phyloP scores from a whole-genome alignment of 2,888 invertebrate genomes.

The Geotrupes spiniger region DNA sequence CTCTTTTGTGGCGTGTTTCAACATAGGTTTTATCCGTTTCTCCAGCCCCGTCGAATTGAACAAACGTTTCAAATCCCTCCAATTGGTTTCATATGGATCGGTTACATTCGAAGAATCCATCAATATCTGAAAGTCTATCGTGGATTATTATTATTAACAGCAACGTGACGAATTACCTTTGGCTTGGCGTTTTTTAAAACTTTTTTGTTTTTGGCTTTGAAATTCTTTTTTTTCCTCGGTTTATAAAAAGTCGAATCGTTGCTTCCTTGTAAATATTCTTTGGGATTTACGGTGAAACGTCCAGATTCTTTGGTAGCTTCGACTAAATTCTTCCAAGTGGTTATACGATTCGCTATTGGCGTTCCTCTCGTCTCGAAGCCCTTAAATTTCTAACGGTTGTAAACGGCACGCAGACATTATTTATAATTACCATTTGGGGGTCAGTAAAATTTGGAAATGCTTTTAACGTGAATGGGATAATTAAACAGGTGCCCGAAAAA shows the following conservation, averaged over 20 bases:
- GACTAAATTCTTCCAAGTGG: conserved; percentile 81
- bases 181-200: conserved; percentile 2
- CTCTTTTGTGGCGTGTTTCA: conserved; percentile 41
- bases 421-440: conserved; percentile 69
- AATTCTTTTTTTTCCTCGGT: conserved; percentile 7
- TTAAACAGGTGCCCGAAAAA: conserved; percentile 63
- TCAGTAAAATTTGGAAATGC: conserved; percentile 79
- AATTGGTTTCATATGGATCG: conserved; percentile 13
- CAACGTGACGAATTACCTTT: conserved; percentile 9
- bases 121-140: conserved; percentile 13
- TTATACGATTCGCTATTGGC: conserved; percentile 71
- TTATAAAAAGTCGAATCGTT: conserved; percentile 11
- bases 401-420: background rate
- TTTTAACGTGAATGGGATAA: conserved; percentile 62
- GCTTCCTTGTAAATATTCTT: conserved; percentile 52
- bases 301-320: conserved; percentile 71
- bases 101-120: conserved; percentile 13
- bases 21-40: conserved; percentile 9
- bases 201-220: conserved; percentile 12
- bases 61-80: conserved; percentile 9
- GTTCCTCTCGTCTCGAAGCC: conserved; percentile 95
- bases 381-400: conserved; percentile 45
- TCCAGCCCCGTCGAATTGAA: conserved; percentile 21
- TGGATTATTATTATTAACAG: too few relatives aligned
- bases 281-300: conserved; percentile 70